Conservation (phyloP, 2,888 invertebrate species). For the Ectemnius cavifrons region DNA sequence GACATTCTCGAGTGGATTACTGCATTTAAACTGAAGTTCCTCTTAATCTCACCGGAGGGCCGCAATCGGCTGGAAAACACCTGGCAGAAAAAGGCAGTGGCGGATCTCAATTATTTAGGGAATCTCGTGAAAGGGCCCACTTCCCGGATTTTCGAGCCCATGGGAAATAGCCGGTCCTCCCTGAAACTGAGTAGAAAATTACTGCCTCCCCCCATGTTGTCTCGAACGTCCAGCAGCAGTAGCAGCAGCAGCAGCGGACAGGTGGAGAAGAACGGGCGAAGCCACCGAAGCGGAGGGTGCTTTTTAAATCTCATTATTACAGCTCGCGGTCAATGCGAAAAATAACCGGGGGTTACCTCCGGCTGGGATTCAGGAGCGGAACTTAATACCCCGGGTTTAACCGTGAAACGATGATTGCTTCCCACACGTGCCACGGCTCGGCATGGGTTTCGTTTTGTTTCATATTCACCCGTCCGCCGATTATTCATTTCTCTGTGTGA, state of each 20-base stretch:
- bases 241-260: constrained; percentile 54
- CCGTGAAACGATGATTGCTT: constrained; percentile 56
- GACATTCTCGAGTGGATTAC: background rate
- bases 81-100: constrained; percentile 32
- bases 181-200: constrained; percentile 62
- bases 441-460: background rate
- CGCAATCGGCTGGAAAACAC: constrained; percentile 27
- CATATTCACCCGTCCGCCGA: constrained; percentile 21
- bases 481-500: constrained; percentile 50
- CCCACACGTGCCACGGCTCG: constrained; percentile 28
- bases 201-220: constrained; percentile 37
- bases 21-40: background rate
- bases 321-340: constrained; percentile 62
- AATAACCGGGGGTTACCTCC: constrained; percentile 56
- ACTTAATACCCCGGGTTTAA: constrained; percentile 64
- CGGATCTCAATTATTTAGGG: constrained; percentile 68
- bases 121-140: constrained; percentile 64
- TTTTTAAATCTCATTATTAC: constrained; percentile 72
- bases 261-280: constrained; percentile 26
- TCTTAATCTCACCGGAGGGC: background rate
- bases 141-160: constrained; percentile 31
- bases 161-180: constrained; percentile 60
- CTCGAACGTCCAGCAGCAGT: constrained; percentile 52
- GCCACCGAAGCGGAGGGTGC: constrained; percentile 33
- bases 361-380: constrained; percentile 36